Conservation (phyloP, 2,888 invertebrate species). For the Anagyrus pseudococci region DNA sequence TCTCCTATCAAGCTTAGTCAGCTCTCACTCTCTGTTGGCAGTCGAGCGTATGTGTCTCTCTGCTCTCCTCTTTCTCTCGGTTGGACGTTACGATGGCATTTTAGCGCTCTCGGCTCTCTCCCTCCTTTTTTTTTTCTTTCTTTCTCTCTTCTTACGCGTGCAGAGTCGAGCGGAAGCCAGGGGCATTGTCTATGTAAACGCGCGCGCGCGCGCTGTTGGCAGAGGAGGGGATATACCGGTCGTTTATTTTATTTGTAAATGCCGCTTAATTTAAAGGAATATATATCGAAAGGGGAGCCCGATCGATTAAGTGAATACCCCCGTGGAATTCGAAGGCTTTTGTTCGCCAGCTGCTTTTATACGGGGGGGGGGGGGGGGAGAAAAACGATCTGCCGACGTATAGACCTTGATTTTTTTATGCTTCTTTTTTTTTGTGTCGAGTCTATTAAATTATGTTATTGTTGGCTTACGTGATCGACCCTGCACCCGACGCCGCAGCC, state of each 20-base stretch:
- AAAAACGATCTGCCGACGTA: neutral
- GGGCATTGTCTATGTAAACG: conserved; percentile 18
- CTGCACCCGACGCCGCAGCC: conserved; percentile 76
- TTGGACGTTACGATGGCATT: neutral
- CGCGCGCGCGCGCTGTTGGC: neutral
- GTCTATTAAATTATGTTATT: neutral
- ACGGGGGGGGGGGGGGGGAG: too few species aligned
- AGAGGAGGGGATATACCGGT: neutral
- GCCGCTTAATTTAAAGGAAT: neutral
- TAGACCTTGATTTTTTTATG: neutral
- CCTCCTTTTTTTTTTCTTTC: neutral
- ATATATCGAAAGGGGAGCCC: neutral
- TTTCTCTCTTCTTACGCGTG: neutral
- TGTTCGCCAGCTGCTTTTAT: too few species aligned
- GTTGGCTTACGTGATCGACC: conserved; percentile 71
- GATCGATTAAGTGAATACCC: too few species aligned
- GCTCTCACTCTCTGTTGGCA: neutral
- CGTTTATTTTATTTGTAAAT: neutral
- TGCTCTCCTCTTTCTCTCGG: too few species aligned
- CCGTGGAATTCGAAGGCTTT: too few species aligned
- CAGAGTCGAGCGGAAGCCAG: conserved; percentile 30
- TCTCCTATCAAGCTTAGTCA: neutral
- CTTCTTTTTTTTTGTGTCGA: neutral
- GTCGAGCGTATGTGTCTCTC: too few species aligned
- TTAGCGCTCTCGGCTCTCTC: neutral